A percentile compares a stretch with the other conserved stretches of the same genome.
Conservation (phyloP, 2,113 vertebrate species). For the Brachirus orientalis region DNA sequence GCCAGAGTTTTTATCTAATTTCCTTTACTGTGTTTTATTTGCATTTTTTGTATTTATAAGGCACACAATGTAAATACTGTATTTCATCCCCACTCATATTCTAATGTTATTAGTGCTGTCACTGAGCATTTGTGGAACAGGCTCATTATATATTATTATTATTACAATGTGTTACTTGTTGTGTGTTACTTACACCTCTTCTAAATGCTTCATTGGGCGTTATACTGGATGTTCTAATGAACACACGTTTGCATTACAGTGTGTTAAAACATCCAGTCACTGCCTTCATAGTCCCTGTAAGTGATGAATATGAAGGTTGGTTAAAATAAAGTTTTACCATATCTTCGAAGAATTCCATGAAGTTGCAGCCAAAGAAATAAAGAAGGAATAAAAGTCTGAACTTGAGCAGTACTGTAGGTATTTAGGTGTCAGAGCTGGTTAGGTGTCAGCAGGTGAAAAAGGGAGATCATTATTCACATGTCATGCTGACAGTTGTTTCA, state of each 20-base stretch:
- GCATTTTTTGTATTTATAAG: too few relatives aligned
- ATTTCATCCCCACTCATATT: too few relatives aligned
- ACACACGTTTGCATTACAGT: neutral
- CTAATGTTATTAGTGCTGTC: too few relatives aligned
- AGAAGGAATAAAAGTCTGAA: slow-evolving; percentile 44
- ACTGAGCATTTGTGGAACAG: too few relatives aligned
- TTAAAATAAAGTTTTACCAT: slow-evolving; percentile 1
- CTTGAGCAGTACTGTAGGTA: slow-evolving; percentile 53
- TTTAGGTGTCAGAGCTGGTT: slow-evolving; percentile 71
- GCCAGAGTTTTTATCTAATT: too few relatives aligned
- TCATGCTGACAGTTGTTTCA: slow-evolving; percentile 79
- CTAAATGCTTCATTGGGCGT: too few relatives aligned
- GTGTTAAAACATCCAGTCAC: neutral
- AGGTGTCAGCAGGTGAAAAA: slow-evolving; percentile 77
- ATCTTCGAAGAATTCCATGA: slow-evolving; percentile 26
- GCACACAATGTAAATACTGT: too few relatives aligned
- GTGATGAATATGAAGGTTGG: neutral
- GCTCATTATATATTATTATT: too few relatives aligned
- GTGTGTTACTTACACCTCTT: too few relatives aligned
- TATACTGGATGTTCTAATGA: too few relatives aligned
- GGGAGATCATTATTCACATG: slow-evolving; percentile 81
- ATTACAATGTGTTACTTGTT: too few relatives aligned
- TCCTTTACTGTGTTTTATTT: too few relatives aligned
- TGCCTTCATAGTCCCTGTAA: neutral
- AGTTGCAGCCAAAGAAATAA: slow-evolving; percentile 25